A percentile compares a stretch with the other conserved stretches of the same genome.
These are phyloP conservation scores for Frankliniella intonsa DNA, from an alignment of 2,888 invertebrate species.

Conservation along the genomic window DNA sequence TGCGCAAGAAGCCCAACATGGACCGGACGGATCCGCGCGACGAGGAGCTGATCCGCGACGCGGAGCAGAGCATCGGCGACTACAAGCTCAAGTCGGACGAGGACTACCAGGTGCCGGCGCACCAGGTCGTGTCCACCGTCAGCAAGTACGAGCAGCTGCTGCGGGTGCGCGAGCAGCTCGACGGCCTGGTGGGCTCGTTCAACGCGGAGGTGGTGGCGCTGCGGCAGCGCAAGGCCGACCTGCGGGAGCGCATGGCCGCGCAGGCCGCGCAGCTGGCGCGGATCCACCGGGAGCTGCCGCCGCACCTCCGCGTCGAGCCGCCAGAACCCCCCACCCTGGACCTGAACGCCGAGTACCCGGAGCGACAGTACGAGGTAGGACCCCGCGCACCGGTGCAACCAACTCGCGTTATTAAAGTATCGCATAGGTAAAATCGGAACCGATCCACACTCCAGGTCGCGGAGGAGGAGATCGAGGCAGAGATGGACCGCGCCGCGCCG, in stretches of 20 bases:
- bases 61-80: constrained; percentile 10
- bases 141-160: constrained; percentile 8
- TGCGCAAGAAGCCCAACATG: not conserved
- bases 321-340: not conserved
- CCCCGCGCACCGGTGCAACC: not conserved
- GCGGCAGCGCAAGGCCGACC: not conserved
- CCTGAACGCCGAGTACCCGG: not conserved
- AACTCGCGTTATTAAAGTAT: not conserved
- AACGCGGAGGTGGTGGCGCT: constrained; percentile 11
- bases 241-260: not conserved
- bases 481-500: constrained; percentile 17
- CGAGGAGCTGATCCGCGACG: constrained; percentile 15
- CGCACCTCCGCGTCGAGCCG: not conserved
- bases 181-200: constrained; percentile 7
- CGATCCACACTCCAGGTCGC: not conserved
- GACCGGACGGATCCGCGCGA: not conserved
- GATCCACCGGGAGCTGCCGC: not conserved
- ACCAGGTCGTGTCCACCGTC: not conserved
- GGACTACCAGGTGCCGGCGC: constrained; percentile 10
- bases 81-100: constrained; percentile 19
- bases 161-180: not conserved
- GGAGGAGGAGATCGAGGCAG: not conserved
- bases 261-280: not conserved
- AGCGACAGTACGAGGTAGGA: not conserved
- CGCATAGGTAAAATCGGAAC: not conserved